Conservation (phyloP, 2,797 vertebrate genomes). For the Gastrophryne carolinensis region DNA sequence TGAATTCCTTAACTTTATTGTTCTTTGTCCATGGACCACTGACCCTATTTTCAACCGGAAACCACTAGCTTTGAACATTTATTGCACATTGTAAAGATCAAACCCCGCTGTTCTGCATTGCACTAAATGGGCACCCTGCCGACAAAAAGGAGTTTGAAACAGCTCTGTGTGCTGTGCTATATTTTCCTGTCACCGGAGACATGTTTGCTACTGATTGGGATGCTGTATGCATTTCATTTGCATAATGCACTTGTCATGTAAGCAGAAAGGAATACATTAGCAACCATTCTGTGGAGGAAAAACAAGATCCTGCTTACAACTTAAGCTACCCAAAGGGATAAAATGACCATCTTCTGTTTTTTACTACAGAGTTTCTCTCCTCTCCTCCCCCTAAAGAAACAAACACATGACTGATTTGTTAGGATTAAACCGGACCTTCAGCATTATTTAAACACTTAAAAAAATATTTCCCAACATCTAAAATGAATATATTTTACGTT, state of each 20-base stretch:
- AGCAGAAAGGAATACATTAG: conserved; percentile 43
- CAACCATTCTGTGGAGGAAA: conserved; percentile 32
- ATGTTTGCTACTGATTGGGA: conserved; percentile 35
- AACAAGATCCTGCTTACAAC: no score
- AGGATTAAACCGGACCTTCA: no score
- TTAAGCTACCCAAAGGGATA: no score
- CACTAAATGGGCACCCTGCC: neutral
- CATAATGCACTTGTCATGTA: conserved; percentile 51
- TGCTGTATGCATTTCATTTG: conserved; percentile 46
- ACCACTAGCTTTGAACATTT: conserved; percentile 27
- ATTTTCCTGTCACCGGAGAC: conserved; percentile 40
- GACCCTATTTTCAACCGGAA: conserved; percentile 2
- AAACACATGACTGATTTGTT: no score
- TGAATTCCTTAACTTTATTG: conserved; percentile 11
- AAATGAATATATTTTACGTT: no score
- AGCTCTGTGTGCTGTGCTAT: conserved; percentile 25
- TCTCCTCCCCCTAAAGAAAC: no score
- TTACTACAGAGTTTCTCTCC: no score
- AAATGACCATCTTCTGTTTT: no score
- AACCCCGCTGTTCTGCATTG: conserved; percentile 8
- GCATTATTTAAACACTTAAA: no score
- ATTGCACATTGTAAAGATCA: conserved; percentile 2
- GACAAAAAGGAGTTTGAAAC: conserved; percentile 1
- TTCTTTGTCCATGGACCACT: conserved; percentile 6
- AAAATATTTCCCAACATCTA: no score